Evolutionary conservation across 2,113 vertebrate species (phyloP), one percentile per base, ranked within the genome.

Genomic region (Oreotragus oreotragus): DNA sequence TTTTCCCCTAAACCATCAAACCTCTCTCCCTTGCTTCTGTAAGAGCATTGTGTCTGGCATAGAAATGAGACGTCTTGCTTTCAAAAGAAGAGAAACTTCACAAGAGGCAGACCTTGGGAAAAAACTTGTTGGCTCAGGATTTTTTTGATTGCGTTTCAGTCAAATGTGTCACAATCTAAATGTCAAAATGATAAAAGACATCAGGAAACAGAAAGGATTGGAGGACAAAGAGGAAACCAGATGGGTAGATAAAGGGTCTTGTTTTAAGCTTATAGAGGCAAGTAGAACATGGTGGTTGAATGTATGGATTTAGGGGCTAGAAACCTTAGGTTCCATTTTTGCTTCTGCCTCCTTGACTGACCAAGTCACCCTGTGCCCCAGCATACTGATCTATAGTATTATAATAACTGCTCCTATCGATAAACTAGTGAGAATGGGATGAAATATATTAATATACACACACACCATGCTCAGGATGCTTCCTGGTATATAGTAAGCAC

Each of bases 361-460:
- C 28, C 45, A 33, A 2, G 19, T 39, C 33, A 73, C 39, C 19
- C 16, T 25, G 13, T 23, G 12, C 10, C 57, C 33, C 13, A 23
- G 17, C 4, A 15, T 2, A 60, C 30, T 53, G 10, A 39, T 17
- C 45, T 33, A 27, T 0, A 81, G 30, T 73, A 25, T 62, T 11
- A 16, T 0, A 58, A 21, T 49, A 10, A 58, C 8, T 0, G 11
- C 1, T 47, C 25, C 45, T 12, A 4, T 8, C 30, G 14, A 27
- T 23, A 2, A 47, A 30, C 45, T 11, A 36, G 17, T 27, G n/a
- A 81, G 88, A 36, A 58, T 28, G 33, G 39, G 23, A n/a, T 30
- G 51, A 45, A 83, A 47, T 7, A 47, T 16, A 27, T 49, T 30
- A 39, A 27, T 7, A 55, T 30, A 57, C 51, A 58, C 6, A 14